These are phyloP conservation scores for Agrilus planipennis DNA, from an alignment of 1,140 invertebrate species.

Conservation along the genomic window DNA sequence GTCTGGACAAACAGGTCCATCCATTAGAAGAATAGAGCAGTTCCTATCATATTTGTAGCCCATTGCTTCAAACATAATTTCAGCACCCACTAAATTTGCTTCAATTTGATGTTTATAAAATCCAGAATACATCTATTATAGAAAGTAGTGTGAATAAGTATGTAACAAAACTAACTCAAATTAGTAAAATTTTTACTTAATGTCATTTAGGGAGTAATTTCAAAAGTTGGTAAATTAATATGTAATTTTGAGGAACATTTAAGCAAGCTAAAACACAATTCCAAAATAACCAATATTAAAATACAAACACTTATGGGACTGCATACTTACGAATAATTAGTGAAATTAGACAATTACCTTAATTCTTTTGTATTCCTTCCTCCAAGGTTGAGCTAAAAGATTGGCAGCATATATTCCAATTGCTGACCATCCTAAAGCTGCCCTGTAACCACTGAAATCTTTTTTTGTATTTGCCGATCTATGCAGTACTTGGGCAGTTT, in stretches of 20 bases:
- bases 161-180: too few relatives aligned
- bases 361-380: slow-evolving; percentile 69
- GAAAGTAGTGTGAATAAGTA: too few relatives aligned
- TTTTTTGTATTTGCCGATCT: slow-evolving; percentile 52
- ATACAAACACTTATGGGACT: too few relatives aligned
- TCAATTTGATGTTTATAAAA: slow-evolving; percentile 80
- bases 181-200: too few relatives aligned
- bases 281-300: too few relatives aligned
- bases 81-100: slow-evolving; percentile 60
- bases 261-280: too few relatives aligned
- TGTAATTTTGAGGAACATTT: too few relatives aligned
- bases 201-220: too few relatives aligned
- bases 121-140: slow-evolving; percentile 68
- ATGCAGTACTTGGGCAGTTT: slow-evolving; percentile 61
- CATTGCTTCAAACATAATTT: slow-evolving; percentile 66
- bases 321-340: too few relatives aligned
- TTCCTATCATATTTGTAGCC: slow-evolving; percentile 56
- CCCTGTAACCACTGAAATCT: slow-evolving; percentile 69
- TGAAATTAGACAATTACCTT: too few relatives aligned
- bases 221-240: too few relatives aligned
- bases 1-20: slow-evolving; percentile 68
- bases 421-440: slow-evolving; percentile 68
- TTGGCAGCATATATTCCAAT: slow-evolving; percentile 76
- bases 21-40: slow-evolving; percentile 45
- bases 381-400: slow-evolving; percentile 74